Percentiles rank a stretch among this genome's conserved stretches.
Evolutionary conservation across 2,888 invertebrate genomes (phyloP).

Genomic region (Platycheirus albimanus): DNA sequence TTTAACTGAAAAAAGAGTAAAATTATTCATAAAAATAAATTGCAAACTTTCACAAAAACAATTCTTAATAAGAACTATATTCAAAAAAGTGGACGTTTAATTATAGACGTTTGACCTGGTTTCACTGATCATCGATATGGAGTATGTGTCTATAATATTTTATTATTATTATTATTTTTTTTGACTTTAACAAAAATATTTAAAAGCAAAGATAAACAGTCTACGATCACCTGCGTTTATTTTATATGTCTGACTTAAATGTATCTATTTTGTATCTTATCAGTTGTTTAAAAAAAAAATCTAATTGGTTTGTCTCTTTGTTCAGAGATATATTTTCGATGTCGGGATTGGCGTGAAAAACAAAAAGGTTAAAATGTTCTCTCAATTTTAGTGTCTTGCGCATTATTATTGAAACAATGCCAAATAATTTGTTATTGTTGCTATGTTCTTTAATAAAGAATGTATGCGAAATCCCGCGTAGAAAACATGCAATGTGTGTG

Average conservation of each 20-base stretch:
- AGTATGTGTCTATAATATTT: slow-evolving; percentile 24
- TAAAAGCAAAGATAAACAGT: slow-evolving; percentile 1
- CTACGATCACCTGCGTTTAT: slow-evolving; percentile 26
- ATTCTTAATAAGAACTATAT: background rate
- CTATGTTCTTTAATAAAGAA: too few species aligned
- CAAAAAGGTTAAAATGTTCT: too few species aligned
- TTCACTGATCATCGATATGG: slow-evolving; percentile 33
- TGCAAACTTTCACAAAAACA: background rate
- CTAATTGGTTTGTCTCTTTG: slow-evolving; percentile 1
- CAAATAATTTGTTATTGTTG: too few species aligned
- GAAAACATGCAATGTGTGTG: too few species aligned
- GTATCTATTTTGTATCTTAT: slow-evolving; percentile 47
- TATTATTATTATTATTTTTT: slow-evolving; percentile 18
- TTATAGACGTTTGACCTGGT: slow-evolving; percentile 17
- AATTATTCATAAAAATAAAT: slow-evolving; percentile 18
- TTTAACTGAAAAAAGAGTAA: slow-evolving; percentile 9
- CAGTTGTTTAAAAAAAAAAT: too few species aligned
- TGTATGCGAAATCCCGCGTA: too few species aligned
- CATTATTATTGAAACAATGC: too few species aligned
- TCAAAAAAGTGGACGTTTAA: background rate
- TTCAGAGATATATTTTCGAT: background rate
- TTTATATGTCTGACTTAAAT: background rate
- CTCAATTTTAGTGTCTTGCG: too few species aligned
- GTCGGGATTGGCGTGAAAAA: too few species aligned
- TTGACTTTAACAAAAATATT: too few species aligned